Base-by-base conservation (phyloP, 2,888 invertebrate genomes). In the Troides oblongomaculatus region DNA sequence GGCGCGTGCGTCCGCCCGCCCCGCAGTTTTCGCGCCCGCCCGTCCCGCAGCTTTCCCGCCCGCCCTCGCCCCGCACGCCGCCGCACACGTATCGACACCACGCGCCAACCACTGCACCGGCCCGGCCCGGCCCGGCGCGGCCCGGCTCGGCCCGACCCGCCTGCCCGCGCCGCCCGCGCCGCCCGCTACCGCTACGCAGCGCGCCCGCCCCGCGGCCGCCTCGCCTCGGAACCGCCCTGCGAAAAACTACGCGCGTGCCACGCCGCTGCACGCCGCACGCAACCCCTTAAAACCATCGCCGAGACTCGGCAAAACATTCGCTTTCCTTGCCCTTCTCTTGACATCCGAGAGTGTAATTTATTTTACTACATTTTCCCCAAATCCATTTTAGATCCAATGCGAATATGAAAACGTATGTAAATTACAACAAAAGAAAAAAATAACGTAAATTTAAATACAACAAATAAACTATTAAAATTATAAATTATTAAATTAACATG, bases 71-170 rank as follows among this genome's bases (percentile, higher is more conserved):
- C 72, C 75, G 46, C 46, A 46, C 46, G 14, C 77, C 74, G 71
- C 75, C 82, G 83, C 84, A 83, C 86, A 83, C 87, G 85, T 89
- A 89, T 89, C 84, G 90, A 89, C 88, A 90, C 86, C 86, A 83
- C 82, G 83, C 83, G 83, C 83, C 86, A 80, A 84, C 86, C 87
- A 84, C 90, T 88, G 90, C 90, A 89, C 82, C 88, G 76, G 76
- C 71, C 76, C 77, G 74, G 77, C 74, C 78, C 78, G 46, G 14
- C 12, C 46, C 74, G 76, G 75, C 76, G 72, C 75, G 74, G 74
- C 77, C 76, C 73, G 77, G 72, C 78, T 76, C 88, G 76, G 76
- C 71, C 76, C 77, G 74, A 77, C 74, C 78, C 78, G 46, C 73
- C 21, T 1, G 14, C 12, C 46, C 74, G 76, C 21, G 21, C 76